phyloP scores from a whole-genome alignment of 2,113 vertebrate genomes.

The Heloderma charlesbogerti region DNA sequence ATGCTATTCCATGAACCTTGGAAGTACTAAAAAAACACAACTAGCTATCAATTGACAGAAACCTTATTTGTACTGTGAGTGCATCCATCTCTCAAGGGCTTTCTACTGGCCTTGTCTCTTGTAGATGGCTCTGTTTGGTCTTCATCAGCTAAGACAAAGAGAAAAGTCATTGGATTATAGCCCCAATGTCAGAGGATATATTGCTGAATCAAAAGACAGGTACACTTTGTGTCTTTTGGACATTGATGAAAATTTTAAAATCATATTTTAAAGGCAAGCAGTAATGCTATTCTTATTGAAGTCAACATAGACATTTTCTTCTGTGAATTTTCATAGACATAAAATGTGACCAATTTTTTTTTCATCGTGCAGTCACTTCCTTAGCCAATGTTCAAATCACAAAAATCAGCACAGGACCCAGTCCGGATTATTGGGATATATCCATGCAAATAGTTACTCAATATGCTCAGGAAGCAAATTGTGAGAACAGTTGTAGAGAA shows the following conservation, averaged over 20 bases:
- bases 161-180: slow-evolving; percentile 1
- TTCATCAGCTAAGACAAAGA: slow-evolving; percentile 11
- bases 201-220: background rate
- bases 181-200: background rate
- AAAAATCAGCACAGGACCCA: background rate
- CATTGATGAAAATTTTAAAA: background rate
- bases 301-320: background rate
- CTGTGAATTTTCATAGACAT: background rate
- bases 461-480: background rate
- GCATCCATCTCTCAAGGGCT: background rate
- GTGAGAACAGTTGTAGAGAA: background rate
- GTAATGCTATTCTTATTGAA: background rate
- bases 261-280: background rate
- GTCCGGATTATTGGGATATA: background rate
- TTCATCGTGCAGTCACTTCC: background rate
- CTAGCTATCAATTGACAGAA: background rate
- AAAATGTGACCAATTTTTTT: background rate
- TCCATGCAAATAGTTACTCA: background rate
- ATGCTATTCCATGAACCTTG: background rate
- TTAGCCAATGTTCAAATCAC: background rate
- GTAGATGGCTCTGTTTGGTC: background rate
- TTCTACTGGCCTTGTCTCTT: background rate
- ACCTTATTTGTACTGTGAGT: background rate
- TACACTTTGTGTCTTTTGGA: background rate
- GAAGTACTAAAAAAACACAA: background rate